Conservation (phyloP, 2,113 vertebrate species). For the Amphiprion percula region DNA sequence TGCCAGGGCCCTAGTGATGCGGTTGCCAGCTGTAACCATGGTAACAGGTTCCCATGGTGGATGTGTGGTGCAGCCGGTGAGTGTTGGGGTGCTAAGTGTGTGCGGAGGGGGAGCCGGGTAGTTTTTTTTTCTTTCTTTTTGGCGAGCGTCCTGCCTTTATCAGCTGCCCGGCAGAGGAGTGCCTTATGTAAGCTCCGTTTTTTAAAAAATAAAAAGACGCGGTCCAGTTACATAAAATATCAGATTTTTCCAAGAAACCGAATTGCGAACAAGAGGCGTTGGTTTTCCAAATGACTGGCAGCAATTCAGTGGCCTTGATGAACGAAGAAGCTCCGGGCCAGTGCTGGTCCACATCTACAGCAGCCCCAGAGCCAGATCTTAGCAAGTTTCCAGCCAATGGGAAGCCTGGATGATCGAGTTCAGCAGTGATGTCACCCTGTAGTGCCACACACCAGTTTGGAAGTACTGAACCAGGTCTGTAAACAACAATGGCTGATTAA, state of each 20-base stretch:
- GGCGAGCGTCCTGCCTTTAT: conserved; percentile 66
- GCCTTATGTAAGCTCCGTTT: conserved; percentile 43
- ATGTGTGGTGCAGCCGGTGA: conserved; percentile 63
- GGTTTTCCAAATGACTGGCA: conserved; percentile 49
- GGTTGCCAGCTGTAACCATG: conserved; percentile 82
- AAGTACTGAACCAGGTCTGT: background rate
- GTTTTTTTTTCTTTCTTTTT: conserved; percentile 5
- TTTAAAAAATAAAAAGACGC: conserved; percentile 45
- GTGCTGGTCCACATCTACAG: conserved; percentile 42
- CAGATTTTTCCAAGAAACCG: conserved; percentile 7
- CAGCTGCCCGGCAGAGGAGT: conserved; percentile 50
- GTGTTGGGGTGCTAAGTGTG: conserved; percentile 52
- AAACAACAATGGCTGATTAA: conserved; percentile 6
- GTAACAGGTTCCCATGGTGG: conserved; percentile 80
- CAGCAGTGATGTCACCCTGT: conserved; percentile 29
- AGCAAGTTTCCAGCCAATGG: conserved; percentile 19
- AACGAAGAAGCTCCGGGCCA: conserved; percentile 34
- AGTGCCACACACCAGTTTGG: background rate
- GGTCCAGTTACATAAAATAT: conserved; percentile 56
- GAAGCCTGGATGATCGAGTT: conserved; percentile 14
- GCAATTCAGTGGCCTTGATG: conserved; percentile 52
- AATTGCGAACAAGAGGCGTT: conserved; percentile 15
- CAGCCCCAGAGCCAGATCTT: conserved; percentile 27
- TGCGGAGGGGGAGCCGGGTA: conserved; percentile 22
- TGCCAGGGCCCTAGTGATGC: conserved; percentile 69